Evolutionary conservation across 2,888 invertebrate species (phyloP).

Genomic region (Penaeus monodon): DNA sequence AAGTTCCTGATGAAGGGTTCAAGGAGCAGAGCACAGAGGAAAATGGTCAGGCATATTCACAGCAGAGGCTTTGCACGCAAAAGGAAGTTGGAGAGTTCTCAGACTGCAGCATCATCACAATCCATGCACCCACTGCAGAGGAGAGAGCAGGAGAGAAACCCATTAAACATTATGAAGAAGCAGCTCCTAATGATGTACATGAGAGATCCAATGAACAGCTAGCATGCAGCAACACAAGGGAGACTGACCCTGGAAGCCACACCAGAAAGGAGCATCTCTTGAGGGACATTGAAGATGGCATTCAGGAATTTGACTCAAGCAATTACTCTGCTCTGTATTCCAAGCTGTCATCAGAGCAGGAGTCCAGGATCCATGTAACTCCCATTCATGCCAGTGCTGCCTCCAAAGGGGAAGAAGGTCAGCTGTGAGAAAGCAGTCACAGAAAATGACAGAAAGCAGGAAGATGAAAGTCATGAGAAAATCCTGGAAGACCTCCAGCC

Average conservation of each 20-base stretch:
- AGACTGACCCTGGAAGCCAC: not conserved
- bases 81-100: slow-evolving; percentile 12
- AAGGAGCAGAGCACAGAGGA: too few species aligned
- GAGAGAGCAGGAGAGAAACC: slow-evolving; percentile 1
- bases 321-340: slow-evolving; percentile 17
- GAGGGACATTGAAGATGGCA: not conserved
- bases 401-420: too few species aligned
- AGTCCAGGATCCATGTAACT: too few species aligned
- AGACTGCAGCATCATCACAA: slow-evolving; percentile 29
- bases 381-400: too few species aligned
- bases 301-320: not conserved
- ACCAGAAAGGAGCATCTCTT: not conserved
- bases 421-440: not conserved
- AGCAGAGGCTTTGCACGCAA: not conserved
- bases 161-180: not conserved
- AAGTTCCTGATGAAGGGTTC: not conserved
- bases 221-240: too few species aligned
- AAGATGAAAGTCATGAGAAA: not conserved
- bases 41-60: too few species aligned
- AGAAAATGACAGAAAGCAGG: not conserved
- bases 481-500: too few species aligned
- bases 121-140: not conserved
- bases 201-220: not conserved
- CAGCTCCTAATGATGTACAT: not conserved
- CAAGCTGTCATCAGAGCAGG: slow-evolving; percentile 3